Conservation (phyloP, 2,113 vertebrate genomes). For the Archilochus colubris region DNA sequence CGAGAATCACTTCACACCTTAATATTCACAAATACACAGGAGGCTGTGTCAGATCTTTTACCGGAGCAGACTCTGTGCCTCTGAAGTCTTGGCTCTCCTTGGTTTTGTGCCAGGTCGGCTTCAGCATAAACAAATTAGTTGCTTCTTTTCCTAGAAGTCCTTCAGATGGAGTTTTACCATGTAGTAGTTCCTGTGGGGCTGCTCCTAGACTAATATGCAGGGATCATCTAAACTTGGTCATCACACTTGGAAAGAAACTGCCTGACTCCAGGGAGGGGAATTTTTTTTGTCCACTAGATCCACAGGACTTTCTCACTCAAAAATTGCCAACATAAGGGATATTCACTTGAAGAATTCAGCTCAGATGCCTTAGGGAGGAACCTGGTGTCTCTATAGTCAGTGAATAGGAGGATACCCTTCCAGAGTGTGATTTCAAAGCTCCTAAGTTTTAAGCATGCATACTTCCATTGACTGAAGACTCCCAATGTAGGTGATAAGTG, state of each 20-base stretch:
- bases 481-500: neutral
- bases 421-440: neutral
- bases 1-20: neutral
- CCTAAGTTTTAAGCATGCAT: neutral
- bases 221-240: neutral
- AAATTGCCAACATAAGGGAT: neutral
- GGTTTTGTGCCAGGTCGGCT: neutral
- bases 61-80: neutral
- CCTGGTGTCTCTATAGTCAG: neutral
- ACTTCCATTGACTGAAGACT: neutral
- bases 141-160: neutral
- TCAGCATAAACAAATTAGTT: neutral
- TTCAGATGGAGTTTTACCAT: neutral
- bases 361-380: neutral
- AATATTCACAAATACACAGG: neutral
- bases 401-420: neutral
- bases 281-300: neutral
- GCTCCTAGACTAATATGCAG: neutral
- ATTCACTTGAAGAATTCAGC: neutral
- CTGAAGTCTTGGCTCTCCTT: neutral
- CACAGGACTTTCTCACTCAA: neutral
- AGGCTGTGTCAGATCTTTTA: neutral
- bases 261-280: neutral
- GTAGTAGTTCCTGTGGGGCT: neutral
- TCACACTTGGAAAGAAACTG: neutral